Base-by-base conservation (phyloP, 1,140 invertebrate genomes). In the Daktulosphaira vitifoliae region DNA sequence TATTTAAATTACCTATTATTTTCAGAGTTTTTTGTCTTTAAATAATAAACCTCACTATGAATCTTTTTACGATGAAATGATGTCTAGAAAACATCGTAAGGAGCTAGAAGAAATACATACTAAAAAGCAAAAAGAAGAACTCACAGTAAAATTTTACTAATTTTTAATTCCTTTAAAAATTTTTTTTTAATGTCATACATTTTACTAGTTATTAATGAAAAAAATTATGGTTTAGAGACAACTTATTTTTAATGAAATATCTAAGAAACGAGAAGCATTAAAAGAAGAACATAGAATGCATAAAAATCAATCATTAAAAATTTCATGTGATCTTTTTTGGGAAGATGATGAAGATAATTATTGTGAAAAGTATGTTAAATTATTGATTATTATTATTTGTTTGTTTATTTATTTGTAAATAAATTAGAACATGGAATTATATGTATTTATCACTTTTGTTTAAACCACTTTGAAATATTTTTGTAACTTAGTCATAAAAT, bases 31-130 rank as follows among this genome's bases (percentile, higher is more conserved):
- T 73, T 76, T 92, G 2, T 80, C 84, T 68, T 71, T 80, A 18
- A 78, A 89, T 71, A 90, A 90, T 71, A 85, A 84, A 71, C 85
- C 87, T 18, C 80, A 81, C 1, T 81, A 79, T 67, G 79, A 82
- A 64, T 90, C 87, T 42, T 89, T 89, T 74, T 89, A 90, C 73
- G 88, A 91, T 67, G 84, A 91, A 74, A 91, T 92, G 88, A 73
- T 89, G 4, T 78, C 76, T 13, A 81, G 82, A 64, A 80, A 84
- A 66, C 74, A 80, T 67, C 80, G 82, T 71, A 77, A 81, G 68
- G 78, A 85, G 62, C 74, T 84, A 70, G 78, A 77, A 69, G 78
- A 82, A 64, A 70, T 79, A 50, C 76, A 85, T 65, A 76, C 80
- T 22, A 78, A 83, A 66, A 79, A 80, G 71, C 70, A 74, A 75